Percentiles rank a stretch among this genome's conserved stretches.
Conservation (phyloP, 2,113 vertebrate species). For the Canis aureus region DNA sequence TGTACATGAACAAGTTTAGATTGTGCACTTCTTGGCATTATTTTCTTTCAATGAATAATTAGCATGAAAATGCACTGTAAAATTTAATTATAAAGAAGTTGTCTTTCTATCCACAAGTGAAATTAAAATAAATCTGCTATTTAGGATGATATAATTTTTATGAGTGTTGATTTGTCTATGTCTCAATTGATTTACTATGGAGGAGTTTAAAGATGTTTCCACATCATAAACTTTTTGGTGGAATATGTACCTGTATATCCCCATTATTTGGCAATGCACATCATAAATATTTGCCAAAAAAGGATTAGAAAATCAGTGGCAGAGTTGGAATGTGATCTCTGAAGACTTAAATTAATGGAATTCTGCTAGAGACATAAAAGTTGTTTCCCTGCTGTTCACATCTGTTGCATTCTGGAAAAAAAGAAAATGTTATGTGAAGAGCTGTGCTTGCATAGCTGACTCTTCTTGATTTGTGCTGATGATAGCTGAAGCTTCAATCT, state of each 20-base stretch:
- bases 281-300: not conserved
- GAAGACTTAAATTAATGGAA: slow-evolving; percentile 47
- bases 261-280: not conserved
- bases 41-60: not conserved
- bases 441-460: not conserved
- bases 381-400: slow-evolving; percentile 65
- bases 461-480: slow-evolving; percentile 62
- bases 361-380: slow-evolving; percentile 25
- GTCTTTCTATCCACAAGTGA: not conserved
- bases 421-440: slow-evolving; percentile 45
- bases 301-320: slow-evolving; percentile 33
- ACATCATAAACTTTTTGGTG: not conserved
- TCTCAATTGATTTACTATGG: slow-evolving; percentile 1
- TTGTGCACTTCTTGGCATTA: not conserved
- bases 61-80: not conserved
- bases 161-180: not conserved
- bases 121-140: not conserved
- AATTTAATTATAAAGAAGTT: not conserved
- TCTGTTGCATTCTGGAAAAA: slow-evolving; percentile 55
- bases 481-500: not conserved
- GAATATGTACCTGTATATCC: not conserved
- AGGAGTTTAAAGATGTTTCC: not conserved
- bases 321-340: slow-evolving; percentile 14
- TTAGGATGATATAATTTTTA: not conserved
- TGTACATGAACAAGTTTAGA: not conserved